Evolutionary conservation across 2,113 vertebrate species (phyloP).

Genomic region (Melospiza georgiana): DNA sequence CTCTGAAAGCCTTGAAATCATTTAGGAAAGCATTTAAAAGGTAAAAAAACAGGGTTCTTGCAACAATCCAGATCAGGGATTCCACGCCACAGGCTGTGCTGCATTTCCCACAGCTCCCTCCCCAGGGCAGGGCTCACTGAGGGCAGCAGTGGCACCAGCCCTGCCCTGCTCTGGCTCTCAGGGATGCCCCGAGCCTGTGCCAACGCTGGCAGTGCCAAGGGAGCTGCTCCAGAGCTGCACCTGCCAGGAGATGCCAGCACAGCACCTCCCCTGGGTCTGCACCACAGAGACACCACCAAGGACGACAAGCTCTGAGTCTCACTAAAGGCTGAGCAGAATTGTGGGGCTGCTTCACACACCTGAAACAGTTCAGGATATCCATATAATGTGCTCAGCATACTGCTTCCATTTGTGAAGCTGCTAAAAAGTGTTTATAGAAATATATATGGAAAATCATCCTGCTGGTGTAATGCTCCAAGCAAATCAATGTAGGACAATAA

Average conservation of each 20-base stretch:
- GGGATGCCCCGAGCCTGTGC: not conserved
- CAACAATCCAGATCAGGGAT: not conserved
- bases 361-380: not conserved
- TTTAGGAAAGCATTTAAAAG: not conserved
- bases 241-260: not conserved
- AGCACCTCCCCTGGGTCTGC: not conserved
- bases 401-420: not conserved
- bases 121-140: not conserved
- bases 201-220: fast-evolving
- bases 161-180: not conserved
- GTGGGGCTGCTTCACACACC: not conserved
- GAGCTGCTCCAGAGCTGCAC: not conserved
- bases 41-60: too few species aligned
- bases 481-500: not conserved
- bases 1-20: not conserved
- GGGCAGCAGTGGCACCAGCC: not conserved
- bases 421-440: not conserved
- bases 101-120: not conserved
- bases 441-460: not conserved
- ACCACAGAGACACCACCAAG: fast-evolving
- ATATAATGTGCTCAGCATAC: fast-evolving
- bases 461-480: not conserved
- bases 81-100: not conserved
- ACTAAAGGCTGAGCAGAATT: not conserved
- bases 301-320: not conserved